Conservation (phyloP, 2,888 invertebrate species). For the Sturmia bella region DNA sequence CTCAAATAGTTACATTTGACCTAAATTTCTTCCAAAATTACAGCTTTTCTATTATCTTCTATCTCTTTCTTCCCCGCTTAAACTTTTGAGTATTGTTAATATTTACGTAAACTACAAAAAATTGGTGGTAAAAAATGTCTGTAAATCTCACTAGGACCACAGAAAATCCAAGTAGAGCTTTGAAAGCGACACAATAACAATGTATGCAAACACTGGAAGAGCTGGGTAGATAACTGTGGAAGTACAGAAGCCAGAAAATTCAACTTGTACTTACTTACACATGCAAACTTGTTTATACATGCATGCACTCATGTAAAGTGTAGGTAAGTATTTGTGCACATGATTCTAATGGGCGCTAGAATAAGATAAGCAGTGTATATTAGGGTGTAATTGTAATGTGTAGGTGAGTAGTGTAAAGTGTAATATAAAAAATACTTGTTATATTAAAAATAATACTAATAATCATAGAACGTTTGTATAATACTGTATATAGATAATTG, state of each 20-base stretch:
- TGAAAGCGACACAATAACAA: conserved; percentile 21
- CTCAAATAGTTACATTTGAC: too few species aligned
- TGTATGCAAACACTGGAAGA: conserved; percentile 21
- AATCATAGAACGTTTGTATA: too few species aligned
- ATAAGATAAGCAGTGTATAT: conserved; percentile 27
- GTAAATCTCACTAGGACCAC: conserved; percentile 79
- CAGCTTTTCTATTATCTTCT: too few species aligned
- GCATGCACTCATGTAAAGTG: neutral
- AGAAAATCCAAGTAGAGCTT: conserved; percentile 68
- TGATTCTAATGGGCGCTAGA: conserved; percentile 27
- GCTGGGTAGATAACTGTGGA: neutral
- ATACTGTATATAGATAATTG: too few species aligned
- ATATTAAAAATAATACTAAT: too few species aligned
- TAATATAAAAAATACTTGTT: too few species aligned
- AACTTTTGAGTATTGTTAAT: neutral
- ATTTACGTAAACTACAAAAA: conserved; percentile 69
- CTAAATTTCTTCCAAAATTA: too few species aligned
- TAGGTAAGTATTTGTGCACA: neutral
- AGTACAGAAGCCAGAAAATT: conserved; percentile 17
- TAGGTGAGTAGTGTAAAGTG: too few species aligned
- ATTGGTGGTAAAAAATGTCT: conserved; percentile 78
- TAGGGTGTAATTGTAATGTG: too few species aligned
- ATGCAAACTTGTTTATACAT: neutral
- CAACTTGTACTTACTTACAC: conserved; percentile 2
- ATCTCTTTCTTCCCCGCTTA: too few species aligned